Evolutionary conservation across 2,113 vertebrate genomes (phyloP).

Genomic region (Brachirus orientalis): DNA sequence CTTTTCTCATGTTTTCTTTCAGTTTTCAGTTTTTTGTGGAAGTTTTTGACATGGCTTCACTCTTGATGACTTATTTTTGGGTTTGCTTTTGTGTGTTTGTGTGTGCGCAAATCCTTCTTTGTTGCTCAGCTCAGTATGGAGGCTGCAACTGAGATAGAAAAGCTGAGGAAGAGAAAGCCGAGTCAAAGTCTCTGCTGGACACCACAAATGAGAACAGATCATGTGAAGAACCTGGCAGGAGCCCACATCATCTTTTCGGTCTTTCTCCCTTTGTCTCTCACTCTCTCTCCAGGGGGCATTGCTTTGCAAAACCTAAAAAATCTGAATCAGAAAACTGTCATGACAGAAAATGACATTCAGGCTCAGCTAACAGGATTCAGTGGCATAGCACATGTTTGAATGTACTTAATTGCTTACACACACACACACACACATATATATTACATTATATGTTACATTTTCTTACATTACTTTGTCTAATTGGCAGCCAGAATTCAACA

Average conservation of each 20-base stretch:
- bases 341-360: too few relatives aligned
- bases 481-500: too few relatives aligned
- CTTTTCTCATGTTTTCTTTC: not conserved
- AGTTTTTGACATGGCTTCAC: conserved; percentile 5
- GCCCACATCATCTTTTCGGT: conserved; percentile 19
- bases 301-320: too few relatives aligned
- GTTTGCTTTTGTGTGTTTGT: conserved; percentile 4
- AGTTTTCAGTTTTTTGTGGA: conserved; percentile 5
- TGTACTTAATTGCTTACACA: too few relatives aligned
- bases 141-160: conserved; percentile 31
- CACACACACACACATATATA: too few relatives aligned
- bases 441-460: too few relatives aligned
- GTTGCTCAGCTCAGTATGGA: conserved; percentile 27
- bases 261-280: conserved; percentile 16
- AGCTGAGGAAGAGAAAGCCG: conserved; percentile 22
- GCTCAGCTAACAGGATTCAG: too few relatives aligned
- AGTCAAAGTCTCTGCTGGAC: conserved; percentile 49
- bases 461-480: too few relatives aligned
- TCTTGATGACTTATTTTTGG: conserved; percentile 14
- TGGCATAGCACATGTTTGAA: too few relatives aligned
- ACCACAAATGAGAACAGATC: conserved; percentile 22
- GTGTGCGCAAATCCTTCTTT: not conserved
- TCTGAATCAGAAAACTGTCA: too few relatives aligned
- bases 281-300: too few relatives aligned
- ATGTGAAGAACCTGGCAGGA: conserved; percentile 27